phyloP scores from a whole-genome alignment of 2,797 vertebrate species.

The Nasua narica region DNA sequence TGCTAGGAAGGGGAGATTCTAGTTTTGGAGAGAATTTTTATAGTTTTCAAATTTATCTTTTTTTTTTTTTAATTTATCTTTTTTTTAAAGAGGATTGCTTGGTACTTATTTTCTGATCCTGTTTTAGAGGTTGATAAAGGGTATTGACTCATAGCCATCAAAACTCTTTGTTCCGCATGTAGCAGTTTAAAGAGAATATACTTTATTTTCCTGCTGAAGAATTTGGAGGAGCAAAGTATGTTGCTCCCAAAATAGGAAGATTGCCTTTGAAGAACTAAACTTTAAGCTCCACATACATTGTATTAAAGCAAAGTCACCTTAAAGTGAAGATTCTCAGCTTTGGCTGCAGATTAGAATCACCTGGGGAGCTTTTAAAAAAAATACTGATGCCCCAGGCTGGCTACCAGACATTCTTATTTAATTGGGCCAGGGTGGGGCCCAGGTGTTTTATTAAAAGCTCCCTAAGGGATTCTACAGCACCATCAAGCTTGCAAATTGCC shows the following conservation, averaged over 20 bases:
- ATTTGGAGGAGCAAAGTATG: neutral
- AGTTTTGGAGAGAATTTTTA: neutral
- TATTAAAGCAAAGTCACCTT: constrained; percentile 24
- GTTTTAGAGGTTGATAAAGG: constrained; percentile 8
- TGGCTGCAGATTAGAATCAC: neutral
- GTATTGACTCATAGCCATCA: neutral
- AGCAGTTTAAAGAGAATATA: constrained; percentile 8
- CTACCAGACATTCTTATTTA: constrained; percentile 6
- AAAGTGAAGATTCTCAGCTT: neutral
- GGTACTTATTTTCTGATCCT: constrained; percentile 20
- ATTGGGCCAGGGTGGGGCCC: neutral
- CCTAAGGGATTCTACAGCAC: neutral
- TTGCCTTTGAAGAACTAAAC: constrained; percentile 8
- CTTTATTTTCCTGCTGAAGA: neutral
- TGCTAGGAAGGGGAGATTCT: neutral
- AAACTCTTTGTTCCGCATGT: neutral
- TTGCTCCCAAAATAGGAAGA: neutral
- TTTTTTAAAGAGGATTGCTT: neutral
- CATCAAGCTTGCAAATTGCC: neutral
- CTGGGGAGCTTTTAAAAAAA: neutral
- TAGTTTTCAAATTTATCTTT: neutral
- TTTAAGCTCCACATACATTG: neutral
- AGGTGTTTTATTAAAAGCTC: neutral
- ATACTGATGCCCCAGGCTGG: neutral
- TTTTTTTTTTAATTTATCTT: no score